phyloP scores from a whole-genome alignment of 2,113 vertebrate genomes.

The Anolis carolinensis region DNA sequence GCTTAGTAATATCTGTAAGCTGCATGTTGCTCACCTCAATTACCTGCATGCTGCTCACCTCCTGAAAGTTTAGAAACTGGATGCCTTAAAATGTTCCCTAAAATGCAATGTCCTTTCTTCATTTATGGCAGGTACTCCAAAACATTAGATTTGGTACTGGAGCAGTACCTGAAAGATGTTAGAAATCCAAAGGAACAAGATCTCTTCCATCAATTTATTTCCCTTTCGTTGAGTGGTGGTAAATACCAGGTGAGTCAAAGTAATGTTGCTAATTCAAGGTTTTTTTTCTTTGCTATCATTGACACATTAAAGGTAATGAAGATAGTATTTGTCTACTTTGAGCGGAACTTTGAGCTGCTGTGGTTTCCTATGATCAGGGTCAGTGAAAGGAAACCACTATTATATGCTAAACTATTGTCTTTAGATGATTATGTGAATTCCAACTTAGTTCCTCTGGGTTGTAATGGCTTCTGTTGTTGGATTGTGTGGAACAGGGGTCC shows the following conservation, averaged over 20 bases:
- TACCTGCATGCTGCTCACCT: no score
- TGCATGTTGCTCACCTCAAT: no score
- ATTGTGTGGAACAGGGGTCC: no score
- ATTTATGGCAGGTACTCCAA: slow-evolving; percentile 79
- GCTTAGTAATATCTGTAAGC: no score
- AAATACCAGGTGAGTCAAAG: slow-evolving; percentile 86
- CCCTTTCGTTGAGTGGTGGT: slow-evolving; percentile 88
- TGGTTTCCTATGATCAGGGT: not conserved
- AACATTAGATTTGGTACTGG: slow-evolving; percentile 83
- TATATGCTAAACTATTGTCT: not conserved
- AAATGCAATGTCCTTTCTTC: not conserved
- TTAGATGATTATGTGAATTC: not conserved
- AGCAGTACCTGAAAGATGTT: slow-evolving; percentile 76
- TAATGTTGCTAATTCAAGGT: not conserved
- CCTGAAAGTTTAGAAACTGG: not conserved
- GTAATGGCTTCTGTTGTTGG: not conserved
- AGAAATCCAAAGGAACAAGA: slow-evolving; percentile 75
- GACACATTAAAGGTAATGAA: slow-evolving; percentile 11
- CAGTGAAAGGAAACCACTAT: not conserved
- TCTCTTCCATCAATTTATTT: slow-evolving; percentile 91
- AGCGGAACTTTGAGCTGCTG: not conserved
- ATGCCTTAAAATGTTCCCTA: not conserved
- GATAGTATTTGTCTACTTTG: not conserved
- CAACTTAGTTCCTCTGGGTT: not conserved
- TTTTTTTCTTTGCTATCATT: not conserved